These are phyloP conservation scores for Dissostichus mawsoni DNA, from an alignment of 2,113 vertebrate genomes.

Conservation along the genomic window DNA sequence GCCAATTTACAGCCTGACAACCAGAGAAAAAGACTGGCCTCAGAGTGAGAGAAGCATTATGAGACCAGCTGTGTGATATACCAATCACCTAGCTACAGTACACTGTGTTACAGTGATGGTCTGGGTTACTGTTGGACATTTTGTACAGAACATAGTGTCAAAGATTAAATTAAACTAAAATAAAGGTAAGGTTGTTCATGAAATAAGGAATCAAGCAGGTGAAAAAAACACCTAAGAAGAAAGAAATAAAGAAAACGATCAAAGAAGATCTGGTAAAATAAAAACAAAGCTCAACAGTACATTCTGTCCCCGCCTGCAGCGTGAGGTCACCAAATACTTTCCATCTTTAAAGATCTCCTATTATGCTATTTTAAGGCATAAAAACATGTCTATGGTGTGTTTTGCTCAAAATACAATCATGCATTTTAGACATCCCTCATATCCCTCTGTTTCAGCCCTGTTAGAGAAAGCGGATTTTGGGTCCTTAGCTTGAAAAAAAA, in stretches of 20 bases:
- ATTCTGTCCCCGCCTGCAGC: slow-evolving; percentile 23
- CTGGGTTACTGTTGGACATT: neutral
- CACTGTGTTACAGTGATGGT: neutral
- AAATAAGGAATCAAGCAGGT: neutral
- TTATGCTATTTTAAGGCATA: too few species aligned
- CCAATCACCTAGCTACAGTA: neutral
- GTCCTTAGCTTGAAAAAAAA: too few species aligned
- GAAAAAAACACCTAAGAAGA: neutral
- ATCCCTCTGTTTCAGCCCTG: too few species aligned
- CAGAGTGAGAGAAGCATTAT: neutral
- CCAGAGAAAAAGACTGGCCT: neutral
- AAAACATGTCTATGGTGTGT: too few species aligned
- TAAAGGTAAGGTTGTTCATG: neutral
- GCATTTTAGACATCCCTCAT: too few species aligned
- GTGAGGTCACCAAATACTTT: slow-evolving; percentile 61
- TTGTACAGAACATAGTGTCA: neutral
- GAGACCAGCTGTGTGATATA: neutral
- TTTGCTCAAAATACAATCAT: too few species aligned
- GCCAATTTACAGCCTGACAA: slow-evolving; percentile 20
- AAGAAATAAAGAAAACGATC: neutral
- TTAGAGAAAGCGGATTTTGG: too few species aligned
- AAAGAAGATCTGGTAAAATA: neutral
- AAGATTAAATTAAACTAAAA: neutral
- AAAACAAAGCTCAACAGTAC: slow-evolving; percentile 20
- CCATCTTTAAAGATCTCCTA: slow-evolving; percentile 1